Evolutionary conservation across 1,140 invertebrate genomes (phyloP), one percentile per base, ranked within the genome.

Genomic region (Cotesia chilonis): DNA sequence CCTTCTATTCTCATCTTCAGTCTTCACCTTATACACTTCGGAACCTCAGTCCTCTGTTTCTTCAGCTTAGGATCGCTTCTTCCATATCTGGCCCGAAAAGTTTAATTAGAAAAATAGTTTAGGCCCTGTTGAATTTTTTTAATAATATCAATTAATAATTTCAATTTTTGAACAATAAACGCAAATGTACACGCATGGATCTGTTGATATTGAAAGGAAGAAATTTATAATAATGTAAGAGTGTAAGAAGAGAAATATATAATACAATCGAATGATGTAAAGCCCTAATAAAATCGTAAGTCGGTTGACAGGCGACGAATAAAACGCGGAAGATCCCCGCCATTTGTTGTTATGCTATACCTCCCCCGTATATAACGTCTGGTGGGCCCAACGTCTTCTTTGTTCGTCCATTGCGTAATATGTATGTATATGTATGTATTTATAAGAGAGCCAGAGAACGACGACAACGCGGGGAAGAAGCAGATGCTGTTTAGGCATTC

Each of bases 231-330:
- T n/a, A 20, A 3, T 6, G 20, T 57, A 47, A 4, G 9, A 14
- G 52, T 28, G 28, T 28, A 28, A 35, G n/a, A 36, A 66, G 36
- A n/a, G 10, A n/a, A 7, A 36, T 68, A 36, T 36, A 63, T 63
- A 80, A 73, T 75, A 81, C 81, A 85, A 85, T 85, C 82, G 83
- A 85, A 83, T 83, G 82, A 85, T 75, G 82, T 77, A 82, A 85
- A 81, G 82, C 79, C 80, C 81, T 85, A 85, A 87, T 87, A 87
- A 87, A 87, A 87, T 85, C 80, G 84, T 86, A 85, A 84, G 83
- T 85, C 82, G 82, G 77, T 80, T 82, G 83, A 83, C 80, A 84
- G 83, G 79, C 80, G 78, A 74, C 77, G 77, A 80, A 77, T 78
- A 66, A 63, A 72, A 68, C 65, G 17, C 57, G 57, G 7, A 28